Conservation (phyloP, 2,888 invertebrate genomes). For the Deilephila porcellus region DNA sequence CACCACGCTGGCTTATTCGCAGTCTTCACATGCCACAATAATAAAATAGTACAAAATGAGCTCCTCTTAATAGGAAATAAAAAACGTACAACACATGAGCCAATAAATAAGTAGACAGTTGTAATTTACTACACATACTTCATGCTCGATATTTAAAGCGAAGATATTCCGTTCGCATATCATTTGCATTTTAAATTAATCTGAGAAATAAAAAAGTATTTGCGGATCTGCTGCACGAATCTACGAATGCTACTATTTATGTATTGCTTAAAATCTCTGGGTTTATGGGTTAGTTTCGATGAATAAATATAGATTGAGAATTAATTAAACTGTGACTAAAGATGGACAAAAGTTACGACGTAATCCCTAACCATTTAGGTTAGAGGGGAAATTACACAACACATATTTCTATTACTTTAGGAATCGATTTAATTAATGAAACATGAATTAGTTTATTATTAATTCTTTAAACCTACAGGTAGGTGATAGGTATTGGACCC, state of each 20-base stretch:
- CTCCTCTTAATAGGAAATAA: background rate
- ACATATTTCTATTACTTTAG: no score
- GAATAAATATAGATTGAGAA: no score
- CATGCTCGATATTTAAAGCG: slow-evolving; percentile 33
- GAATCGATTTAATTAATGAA: no score
- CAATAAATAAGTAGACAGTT: slow-evolving; percentile 26
- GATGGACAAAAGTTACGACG: no score
- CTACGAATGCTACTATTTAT: background rate
- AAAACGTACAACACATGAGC: background rate
- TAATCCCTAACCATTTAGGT: no score
- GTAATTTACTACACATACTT: slow-evolving; percentile 35
- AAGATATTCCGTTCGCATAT: slow-evolving; percentile 35
- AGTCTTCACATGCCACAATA: no score
- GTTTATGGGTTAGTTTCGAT: background rate
- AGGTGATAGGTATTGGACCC: no score
- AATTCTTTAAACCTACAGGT: no score
- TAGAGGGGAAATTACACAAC: no score
- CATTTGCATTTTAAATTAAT: slow-evolving; percentile 43
- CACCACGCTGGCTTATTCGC: no score
- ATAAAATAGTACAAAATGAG: background rate
- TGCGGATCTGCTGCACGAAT: background rate
- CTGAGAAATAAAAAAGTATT: slow-evolving; percentile 15
- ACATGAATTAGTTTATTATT: no score
- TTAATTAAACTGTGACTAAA: no score
- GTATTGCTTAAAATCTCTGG: background rate